Base-by-base conservation (phyloP, 64 coral and sea anemone genomes). In the Platygyra sinensis region DNA sequence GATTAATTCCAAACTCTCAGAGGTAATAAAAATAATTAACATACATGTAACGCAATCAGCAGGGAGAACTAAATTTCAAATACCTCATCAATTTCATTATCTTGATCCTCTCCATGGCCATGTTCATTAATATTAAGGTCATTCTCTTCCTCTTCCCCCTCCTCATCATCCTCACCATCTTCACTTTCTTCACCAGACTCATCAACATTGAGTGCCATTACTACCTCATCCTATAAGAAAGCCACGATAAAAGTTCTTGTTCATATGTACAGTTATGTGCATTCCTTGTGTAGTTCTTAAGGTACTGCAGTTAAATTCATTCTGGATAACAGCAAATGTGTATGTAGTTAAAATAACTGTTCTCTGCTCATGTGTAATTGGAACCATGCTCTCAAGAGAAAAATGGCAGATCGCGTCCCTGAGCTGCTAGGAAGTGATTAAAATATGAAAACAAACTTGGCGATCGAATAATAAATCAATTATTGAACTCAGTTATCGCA, bases 181-280 rank as follows among this genome's bases (percentile, higher is more conserved):
- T 60, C 57, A 30, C 49, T 38, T 0, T 81, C 83, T 52, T 91
- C 84, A 27, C 67, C 78, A 59, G 80, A 80, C 30, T 82, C 78
- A 57, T 83, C 88, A 25, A 97, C 33, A 74, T 97, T 73, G 19
- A 94, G 74, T 31, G 87, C 80, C 36, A 88, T 76, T 31, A 88
- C 72, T 8, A 76, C 86, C 38, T 76, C 72, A 60, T 76, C 52
- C 86, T 75, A 30, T 0, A 87, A 69, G 63, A 74, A 30, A 20
- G 10, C 20, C 14, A 74, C 8, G 5, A 46, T 46, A 46, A 46
- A 5, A 46, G 6, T 46, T 8, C 42, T 8, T 46, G 42, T 46
- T 46, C 42, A 46, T 7, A 36, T 3, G 33, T 36, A 36, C 33
- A 36, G 33, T 36, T 36, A 36, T 36, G 33, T 36, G 33, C 33